These are phyloP conservation scores for Dorcus parallelipipedus DNA, from an alignment of 2,888 invertebrate genomes.

Conservation along the genomic window DNA sequence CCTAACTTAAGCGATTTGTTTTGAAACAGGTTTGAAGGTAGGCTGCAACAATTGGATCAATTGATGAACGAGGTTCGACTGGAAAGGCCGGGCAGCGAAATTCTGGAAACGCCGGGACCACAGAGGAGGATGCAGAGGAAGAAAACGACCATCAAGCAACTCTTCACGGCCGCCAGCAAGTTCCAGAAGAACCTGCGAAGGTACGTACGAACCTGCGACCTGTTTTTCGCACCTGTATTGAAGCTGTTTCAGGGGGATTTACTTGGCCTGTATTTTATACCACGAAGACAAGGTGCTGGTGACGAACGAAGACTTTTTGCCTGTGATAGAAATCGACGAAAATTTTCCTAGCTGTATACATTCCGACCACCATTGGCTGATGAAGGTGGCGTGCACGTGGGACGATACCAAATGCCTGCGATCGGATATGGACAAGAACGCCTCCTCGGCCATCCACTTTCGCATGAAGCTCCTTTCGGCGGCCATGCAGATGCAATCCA, in stretches of 20 bases:
- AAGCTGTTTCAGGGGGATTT: conserved; percentile 74
- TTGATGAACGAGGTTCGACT: conserved; percentile 70
- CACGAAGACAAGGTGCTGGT: conserved; percentile 94
- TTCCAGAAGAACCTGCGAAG: conserved; percentile 90
- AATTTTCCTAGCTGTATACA: conserved; percentile 89
- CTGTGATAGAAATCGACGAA: conserved; percentile 96
- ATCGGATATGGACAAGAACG: conserved; percentile 93
- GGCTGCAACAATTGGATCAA: conserved; percentile 68
- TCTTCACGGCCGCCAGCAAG: conserved; percentile 94
- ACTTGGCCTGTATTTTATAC: conserved; percentile 88
- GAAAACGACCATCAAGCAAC: conserved; percentile 85
- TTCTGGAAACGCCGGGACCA: conserved; percentile 62
- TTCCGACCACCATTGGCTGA: conserved; percentile 95
- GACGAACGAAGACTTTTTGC: conserved; percentile 95
- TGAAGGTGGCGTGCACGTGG: conserved; percentile 96
- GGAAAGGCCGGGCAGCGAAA: conserved; percentile 57
- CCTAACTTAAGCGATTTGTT: too few species aligned
- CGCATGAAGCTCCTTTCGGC: conserved; percentile 89
- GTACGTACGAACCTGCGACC: conserved; percentile 45
- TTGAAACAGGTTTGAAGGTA: conserved; percentile 59
- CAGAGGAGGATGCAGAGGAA: conserved; percentile 76
- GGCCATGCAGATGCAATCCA: conserved; percentile 87
- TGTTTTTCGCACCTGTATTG: neutral
- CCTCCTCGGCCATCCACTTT: conserved; percentile 87
- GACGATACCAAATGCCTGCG: conserved; percentile 89